A percentile compares a stretch with the other conserved stretches of the same genome.
phyloP scores from a whole-genome alignment of 92 coral and sea anemone genomes.

The Epizoanthus ramosus region DNA sequence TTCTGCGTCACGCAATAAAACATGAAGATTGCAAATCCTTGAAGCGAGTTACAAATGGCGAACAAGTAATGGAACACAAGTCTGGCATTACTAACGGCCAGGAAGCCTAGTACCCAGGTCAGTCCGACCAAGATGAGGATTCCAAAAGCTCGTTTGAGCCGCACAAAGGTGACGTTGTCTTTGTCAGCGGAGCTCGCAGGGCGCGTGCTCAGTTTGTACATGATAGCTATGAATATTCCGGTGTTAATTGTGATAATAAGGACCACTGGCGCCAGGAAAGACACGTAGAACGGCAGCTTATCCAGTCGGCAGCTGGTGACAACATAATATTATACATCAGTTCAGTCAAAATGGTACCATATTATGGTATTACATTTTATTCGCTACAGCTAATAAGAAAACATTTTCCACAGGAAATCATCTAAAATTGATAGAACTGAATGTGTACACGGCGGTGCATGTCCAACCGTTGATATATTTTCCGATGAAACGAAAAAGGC shows the following conservation, averaged over 20 bases:
- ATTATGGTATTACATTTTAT: background rate
- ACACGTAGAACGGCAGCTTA: slow-evolving; percentile 83
- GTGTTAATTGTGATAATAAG: slow-evolving; percentile 79
- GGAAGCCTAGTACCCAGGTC: slow-evolving; percentile 94
- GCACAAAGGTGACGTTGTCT: slow-evolving; percentile 72
- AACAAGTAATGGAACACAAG: slow-evolving; percentile 86
- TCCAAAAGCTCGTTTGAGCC: slow-evolving; percentile 93
- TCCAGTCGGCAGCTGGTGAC: slow-evolving; percentile 89
- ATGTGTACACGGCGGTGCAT: no score
- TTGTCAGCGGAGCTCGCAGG: slow-evolving; percentile 90
- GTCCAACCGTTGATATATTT: no score
- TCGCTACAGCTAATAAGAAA: background rate
- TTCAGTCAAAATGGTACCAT: background rate
- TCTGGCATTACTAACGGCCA: slow-evolving; percentile 86
- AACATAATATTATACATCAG: background rate
- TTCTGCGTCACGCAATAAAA: slow-evolving; percentile 95
- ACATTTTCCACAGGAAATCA: background rate
- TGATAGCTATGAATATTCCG: slow-evolving; percentile 73
- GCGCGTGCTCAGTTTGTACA: slow-evolving; percentile 97
- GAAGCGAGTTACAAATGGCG: slow-evolving; percentile 86
- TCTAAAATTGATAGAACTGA: background rate
- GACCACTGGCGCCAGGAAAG: slow-evolving; percentile 90
- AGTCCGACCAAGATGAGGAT: slow-evolving; percentile 92
- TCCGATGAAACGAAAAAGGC: no score
- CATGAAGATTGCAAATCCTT: slow-evolving; percentile 92